Conservation (phyloP, 2,888 invertebrate genomes). For the Fragum whitleyi region DNA sequence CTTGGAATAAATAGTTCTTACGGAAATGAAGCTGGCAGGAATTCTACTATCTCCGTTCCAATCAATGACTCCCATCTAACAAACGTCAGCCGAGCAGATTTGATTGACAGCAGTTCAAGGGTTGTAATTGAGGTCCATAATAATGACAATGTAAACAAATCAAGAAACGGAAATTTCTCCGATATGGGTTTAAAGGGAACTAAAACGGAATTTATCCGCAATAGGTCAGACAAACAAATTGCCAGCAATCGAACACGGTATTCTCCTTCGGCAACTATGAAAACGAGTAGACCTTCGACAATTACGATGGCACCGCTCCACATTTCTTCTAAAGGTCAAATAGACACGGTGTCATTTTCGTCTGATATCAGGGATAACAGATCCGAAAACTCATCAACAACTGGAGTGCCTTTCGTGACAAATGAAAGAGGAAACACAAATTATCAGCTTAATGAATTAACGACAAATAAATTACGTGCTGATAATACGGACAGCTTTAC, state of each 20-base stretch:
- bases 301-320: background rate
- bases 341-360: background rate
- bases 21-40: background rate
- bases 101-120: conserved; percentile 12
- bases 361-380: background rate
- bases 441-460: background rate
- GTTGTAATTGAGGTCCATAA: conserved; percentile 19
- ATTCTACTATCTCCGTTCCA: background rate
- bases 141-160: conserved; percentile 26
- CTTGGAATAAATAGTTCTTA: background rate
- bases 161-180: conserved; percentile 5
- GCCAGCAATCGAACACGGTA: background rate
- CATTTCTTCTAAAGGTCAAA: background rate
- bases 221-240: conserved; percentile 20
- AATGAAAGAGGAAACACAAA: background rate
- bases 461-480: background rate
- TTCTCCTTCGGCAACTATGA: conserved; percentile 5
- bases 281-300: background rate
- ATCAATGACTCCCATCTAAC: conserved; percentile 10
- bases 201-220: conserved; percentile 1
- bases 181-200: conserved; percentile 21
- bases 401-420: no score
- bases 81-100: conserved; percentile 1
- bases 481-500: no score
- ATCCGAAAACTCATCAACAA: no score